phyloP scores from a whole-genome alignment of 2,888 invertebrate species.

The Alsophila aescularia region DNA sequence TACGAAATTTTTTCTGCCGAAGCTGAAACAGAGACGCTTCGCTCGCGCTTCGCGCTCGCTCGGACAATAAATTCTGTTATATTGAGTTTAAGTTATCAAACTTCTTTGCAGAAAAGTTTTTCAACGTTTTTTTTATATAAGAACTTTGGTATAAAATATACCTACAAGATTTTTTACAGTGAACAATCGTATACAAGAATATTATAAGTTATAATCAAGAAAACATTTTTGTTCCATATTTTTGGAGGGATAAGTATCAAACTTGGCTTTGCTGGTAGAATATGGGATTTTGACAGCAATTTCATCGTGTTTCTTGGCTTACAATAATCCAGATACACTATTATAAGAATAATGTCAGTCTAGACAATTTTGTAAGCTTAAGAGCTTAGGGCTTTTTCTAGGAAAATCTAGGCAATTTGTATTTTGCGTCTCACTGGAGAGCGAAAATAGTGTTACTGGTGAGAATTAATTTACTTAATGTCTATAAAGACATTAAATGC shows the following conservation, averaged over 20 bases:
- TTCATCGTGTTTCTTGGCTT: slow-evolving; percentile 18
- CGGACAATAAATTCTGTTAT: no score
- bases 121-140: no score
- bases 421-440: slow-evolving; percentile 10
- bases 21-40: no score
- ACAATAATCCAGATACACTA: slow-evolving; percentile 24
- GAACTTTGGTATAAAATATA: no score
- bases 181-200: no score
- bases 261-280: not conserved
- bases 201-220: no score
- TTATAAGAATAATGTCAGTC: slow-evolving; percentile 25
- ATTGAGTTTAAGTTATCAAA: no score
- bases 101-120: no score
- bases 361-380: slow-evolving; percentile 25
- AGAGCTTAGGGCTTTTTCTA: slow-evolving; percentile 20
- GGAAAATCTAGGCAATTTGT: slow-evolving; percentile 28
- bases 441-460: slow-evolving; percentile 13
- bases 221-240: not conserved
- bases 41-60: no score
- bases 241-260: not conserved
- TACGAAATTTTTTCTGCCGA: no score
- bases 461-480: slow-evolving; percentile 4
- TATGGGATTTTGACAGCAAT: slow-evolving; percentile 20
- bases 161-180: no score
- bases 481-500: no score